Percentiles rank a stretch among this genome's conserved stretches.
Conservation (phyloP, 1,140 invertebrate species). For the Leptinotarsa texana region DNA sequence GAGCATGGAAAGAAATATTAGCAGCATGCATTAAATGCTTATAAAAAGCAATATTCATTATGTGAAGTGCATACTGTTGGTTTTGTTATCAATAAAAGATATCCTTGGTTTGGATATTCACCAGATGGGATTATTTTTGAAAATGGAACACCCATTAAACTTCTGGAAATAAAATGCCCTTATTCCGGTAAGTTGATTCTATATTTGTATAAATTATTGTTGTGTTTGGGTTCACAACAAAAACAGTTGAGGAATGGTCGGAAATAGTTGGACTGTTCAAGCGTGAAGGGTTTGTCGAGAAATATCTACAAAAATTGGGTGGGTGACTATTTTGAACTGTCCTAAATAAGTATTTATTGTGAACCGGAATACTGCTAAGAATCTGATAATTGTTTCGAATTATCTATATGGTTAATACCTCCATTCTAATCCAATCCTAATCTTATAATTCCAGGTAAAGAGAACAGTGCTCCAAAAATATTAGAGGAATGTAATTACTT, state of each 20-base stretch:
- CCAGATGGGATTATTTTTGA: slow-evolving; percentile 18
- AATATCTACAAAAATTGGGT: too few relatives aligned
- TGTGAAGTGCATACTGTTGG: background rate
- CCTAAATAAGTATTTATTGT: background rate
- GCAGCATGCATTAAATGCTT: background rate
- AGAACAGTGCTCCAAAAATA: background rate
- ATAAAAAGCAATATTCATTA: background rate
- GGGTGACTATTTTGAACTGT: background rate
- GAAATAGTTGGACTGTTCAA: background rate
- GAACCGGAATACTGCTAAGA: background rate
- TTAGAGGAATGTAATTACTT: background rate
- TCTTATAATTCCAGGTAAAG: background rate
- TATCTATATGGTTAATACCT: background rate
- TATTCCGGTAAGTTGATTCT: background rate
- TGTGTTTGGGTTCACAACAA: background rate
- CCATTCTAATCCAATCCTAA: background rate
- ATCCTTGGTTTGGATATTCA: slow-evolving; percentile 13
- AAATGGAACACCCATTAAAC: background rate
- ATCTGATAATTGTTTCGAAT: background rate
- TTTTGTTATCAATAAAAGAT: background rate
- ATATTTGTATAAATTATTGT: background rate
- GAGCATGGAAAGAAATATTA: slow-evolving; percentile 17
- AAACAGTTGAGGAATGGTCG: background rate
- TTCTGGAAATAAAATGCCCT: slow-evolving; percentile 20
- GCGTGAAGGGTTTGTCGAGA: too few relatives aligned